Evolutionary conservation across 2,113 vertebrate species (phyloP).

Genomic region (Pavo muticus): DNA sequence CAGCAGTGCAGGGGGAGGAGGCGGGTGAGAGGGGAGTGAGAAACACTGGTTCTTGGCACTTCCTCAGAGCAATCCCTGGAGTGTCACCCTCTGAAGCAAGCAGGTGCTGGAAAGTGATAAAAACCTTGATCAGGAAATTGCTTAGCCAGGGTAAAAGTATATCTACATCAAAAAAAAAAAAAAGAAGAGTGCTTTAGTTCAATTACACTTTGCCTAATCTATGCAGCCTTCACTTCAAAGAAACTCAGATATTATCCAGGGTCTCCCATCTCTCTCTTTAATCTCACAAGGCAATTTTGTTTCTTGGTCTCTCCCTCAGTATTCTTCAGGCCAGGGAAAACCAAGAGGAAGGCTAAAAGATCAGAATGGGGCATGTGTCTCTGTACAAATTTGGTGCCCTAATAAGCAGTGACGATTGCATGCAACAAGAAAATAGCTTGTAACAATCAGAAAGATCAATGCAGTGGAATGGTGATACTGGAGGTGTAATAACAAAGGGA

Average conservation of each 20-base stretch:
- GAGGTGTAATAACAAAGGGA: no score
- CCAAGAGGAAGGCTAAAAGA: not conserved
- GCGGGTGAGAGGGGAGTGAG: not conserved
- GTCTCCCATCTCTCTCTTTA: not conserved
- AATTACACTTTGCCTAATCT: constrained; percentile 16
- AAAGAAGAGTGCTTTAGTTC: not conserved
- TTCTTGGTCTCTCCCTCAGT: not conserved
- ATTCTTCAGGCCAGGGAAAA: not conserved
- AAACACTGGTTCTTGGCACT: constrained; percentile 73
- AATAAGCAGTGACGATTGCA: not conserved
- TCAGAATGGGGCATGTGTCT: not conserved
- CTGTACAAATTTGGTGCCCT: not conserved
- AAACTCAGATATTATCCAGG: not conserved
- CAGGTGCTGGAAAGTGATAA: constrained; percentile 75
- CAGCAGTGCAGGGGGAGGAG: not conserved
- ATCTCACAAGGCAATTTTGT: not conserved
- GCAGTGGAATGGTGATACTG: no score
- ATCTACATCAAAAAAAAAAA: not conserved
- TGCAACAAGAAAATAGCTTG: not conserved
- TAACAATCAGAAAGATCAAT: no score
- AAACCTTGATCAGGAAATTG: constrained; percentile 76
- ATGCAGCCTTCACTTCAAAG: constrained; percentile 36
- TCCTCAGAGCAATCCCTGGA: constrained; percentile 70
- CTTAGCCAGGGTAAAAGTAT: constrained; percentile 63
- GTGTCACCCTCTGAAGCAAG: constrained; percentile 68